phyloP scores from a whole-genome alignment of 2,113 vertebrate genomes.

The Shinisaurus crocodilurus region DNA sequence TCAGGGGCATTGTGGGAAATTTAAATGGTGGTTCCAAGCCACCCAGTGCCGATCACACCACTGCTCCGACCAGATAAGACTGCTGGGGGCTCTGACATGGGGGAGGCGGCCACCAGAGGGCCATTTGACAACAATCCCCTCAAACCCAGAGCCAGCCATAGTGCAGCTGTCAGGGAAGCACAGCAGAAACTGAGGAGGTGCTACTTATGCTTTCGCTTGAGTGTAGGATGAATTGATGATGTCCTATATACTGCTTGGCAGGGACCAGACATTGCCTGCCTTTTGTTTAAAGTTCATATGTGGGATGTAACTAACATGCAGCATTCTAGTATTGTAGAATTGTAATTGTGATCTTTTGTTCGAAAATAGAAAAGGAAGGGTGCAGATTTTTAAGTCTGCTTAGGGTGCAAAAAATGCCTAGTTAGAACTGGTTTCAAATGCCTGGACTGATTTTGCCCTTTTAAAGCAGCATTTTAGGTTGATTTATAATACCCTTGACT shows the following conservation, averaged over 20 bases:
- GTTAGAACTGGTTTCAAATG: too few species aligned
- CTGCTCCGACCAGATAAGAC: background rate
- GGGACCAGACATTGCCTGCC: background rate
- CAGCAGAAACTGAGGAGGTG: background rate
- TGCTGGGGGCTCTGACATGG: background rate
- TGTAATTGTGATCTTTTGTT: too few species aligned
- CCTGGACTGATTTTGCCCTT: background rate
- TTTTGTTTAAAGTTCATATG: background rate
- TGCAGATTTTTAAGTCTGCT: too few species aligned
- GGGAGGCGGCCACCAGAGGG: background rate
- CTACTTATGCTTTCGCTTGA: too few species aligned
- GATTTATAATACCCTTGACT: background rate
- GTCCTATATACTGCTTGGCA: background rate
- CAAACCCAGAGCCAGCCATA: background rate
- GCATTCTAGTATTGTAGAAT: too few species aligned
- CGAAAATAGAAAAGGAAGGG: background rate
- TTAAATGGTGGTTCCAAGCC: background rate
- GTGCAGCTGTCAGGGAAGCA: background rate
- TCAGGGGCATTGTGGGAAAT: background rate
- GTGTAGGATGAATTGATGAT: background rate
- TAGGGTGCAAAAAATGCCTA: too few species aligned
- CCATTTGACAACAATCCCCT: background rate
- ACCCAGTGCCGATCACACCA: background rate
- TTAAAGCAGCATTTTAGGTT: background rate
- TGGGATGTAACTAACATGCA: background rate